Conservation (phyloP, 2,113 vertebrate genomes). For the Crotalus viridis region DNA sequence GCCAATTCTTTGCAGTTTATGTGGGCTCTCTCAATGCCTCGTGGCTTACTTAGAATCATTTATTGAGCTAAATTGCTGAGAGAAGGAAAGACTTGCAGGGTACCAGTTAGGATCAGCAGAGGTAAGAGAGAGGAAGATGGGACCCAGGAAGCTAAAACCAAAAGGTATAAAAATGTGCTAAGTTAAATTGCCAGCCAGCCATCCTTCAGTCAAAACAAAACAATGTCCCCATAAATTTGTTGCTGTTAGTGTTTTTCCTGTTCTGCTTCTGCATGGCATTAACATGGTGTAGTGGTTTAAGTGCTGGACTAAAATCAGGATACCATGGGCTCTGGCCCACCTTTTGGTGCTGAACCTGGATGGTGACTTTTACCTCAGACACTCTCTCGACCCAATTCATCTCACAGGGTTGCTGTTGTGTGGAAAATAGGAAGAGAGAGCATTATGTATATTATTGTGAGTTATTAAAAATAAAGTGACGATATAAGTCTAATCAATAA, state of each 20-base stretch:
- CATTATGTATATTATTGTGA: background rate
- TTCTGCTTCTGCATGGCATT: background rate
- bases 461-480: background rate
- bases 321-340: background rate
- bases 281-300: background rate
- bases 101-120: background rate
- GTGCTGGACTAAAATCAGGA: background rate
- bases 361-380: background rate
- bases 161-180: background rate
- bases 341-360: background rate
- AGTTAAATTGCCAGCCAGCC: background rate
- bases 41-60: background rate
- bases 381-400: background rate
- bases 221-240: background rate
- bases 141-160: background rate
- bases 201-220: background rate
- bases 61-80: background rate
- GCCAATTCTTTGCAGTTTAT: background rate
- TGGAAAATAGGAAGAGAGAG: background rate
- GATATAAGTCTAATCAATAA: background rate
- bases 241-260: background rate
- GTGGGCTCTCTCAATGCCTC: too few species aligned
- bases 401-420: background rate
- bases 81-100: background rate
- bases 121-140: background rate